Percentiles rank a stretch among this genome's conserved stretches.
phyloP scores from a whole-genome alignment of 1,140 invertebrate genomes.

The Anastatus disparis region DNA sequence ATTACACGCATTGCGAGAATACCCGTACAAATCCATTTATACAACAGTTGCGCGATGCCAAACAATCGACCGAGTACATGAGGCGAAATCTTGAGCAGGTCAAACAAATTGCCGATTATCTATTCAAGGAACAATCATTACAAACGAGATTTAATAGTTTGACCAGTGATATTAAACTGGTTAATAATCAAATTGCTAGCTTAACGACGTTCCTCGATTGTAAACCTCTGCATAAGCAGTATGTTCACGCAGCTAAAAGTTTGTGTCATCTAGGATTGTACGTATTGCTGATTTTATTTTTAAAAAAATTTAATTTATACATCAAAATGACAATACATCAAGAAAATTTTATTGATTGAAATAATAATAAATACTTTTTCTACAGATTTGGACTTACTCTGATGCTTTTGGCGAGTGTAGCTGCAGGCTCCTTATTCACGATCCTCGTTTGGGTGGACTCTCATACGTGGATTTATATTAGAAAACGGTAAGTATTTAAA shows the following conservation, averaged over 20 bases:
- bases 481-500: slow-evolving; percentile 79
- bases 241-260: slow-evolving; percentile 78
- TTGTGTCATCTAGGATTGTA: slow-evolving; percentile 84
- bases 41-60: slow-evolving; percentile 78
- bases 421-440: slow-evolving; percentile 88
- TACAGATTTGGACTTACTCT: slow-evolving; percentile 78
- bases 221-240: slow-evolving; percentile 81
- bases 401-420: slow-evolving; percentile 85
- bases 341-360: too few relatives aligned
- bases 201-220: slow-evolving; percentile 81
- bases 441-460: slow-evolving; percentile 93
- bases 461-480: slow-evolving; percentile 95
- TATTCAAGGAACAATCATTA: slow-evolving; percentile 73
- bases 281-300: too few relatives aligned
- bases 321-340: too few relatives aligned
- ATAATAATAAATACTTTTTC: too few relatives aligned
- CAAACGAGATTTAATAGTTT: slow-evolving; percentile 78
- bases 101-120: slow-evolving; percentile 70
- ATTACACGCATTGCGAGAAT: slow-evolving; percentile 86
- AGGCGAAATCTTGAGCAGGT: slow-evolving; percentile 73
- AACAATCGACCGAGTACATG: slow-evolving; percentile 78
- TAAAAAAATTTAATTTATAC: too few relatives aligned
- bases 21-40: slow-evolving; percentile 82
- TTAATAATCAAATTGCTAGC: slow-evolving; percentile 70
- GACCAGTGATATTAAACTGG: slow-evolving; percentile 76